Evolutionary conservation across 2,113 vertebrate genomes (phyloP), one percentile per base, ranked within the genome.

Genomic region (Hirundichthys speculiger): DNA sequence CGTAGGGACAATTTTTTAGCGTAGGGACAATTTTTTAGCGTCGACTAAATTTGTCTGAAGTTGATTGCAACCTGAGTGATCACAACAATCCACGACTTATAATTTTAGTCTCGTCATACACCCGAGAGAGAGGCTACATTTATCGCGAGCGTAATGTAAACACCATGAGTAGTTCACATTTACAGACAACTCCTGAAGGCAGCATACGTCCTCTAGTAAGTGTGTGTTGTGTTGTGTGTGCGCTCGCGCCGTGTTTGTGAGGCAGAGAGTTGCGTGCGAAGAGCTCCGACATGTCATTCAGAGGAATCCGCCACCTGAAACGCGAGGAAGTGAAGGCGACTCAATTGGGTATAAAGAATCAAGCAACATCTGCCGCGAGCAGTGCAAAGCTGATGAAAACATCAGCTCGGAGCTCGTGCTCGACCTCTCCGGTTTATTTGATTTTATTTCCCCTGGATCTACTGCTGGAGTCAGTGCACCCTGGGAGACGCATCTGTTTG

Each of bases 291-390:
- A 89, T 93, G 92, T 94, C 91, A 94, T 93, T 93, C 88, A 91
- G 91, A 87, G 91, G 93, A 93, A 93, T 93, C 91, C 88, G 90
- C 90, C 93, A 92, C 92, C 93, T 93, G 93, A 93, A 93, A 91
- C 92, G 90, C 90, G 84, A 92, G 92, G 90, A 93, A 93, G 91
- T 89, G 79, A 86, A 86, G 89, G 89, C 90, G 90, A 91, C 90
- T 89, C 89, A 88, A 84, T 91, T 89, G 91, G 86, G 86, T 93
- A 91, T 92, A 93, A 93, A 93, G 88, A 91, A 89, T 90, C 88
- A 91, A 89, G 63, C 89, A 88, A 90, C 92, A 93, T 93, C 90
- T 93, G 91, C 86, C 80, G 68, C 61, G 77, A 88, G 87, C 84
- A 79, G 53, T 76, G 72, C 82, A 73, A 45, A 75, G 86, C 90